A percentile compares a stretch with the other conserved stretches of the same genome.
phyloP scores from a whole-genome alignment of 2,113 vertebrate species.

The Zapus hudsonius region DNA sequence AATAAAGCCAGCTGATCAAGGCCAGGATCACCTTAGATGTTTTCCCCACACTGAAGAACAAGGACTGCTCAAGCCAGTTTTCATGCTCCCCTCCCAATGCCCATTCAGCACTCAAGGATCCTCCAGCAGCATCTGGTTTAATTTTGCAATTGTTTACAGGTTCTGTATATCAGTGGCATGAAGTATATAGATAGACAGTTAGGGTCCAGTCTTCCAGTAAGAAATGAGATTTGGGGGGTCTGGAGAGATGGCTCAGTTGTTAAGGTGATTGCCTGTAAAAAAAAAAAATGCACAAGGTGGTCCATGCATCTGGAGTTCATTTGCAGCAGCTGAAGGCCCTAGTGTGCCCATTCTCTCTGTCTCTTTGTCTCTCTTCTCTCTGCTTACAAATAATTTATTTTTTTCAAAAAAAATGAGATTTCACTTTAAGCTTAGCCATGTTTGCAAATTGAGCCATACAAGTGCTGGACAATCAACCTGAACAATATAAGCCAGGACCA shows the following conservation, averaged over 20 bases:
- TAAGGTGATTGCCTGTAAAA: too few species aligned
- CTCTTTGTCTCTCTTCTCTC: too few species aligned
- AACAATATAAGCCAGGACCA: neutral
- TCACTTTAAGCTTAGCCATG: neutral
- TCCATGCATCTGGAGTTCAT: too few species aligned
- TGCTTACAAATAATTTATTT: too few species aligned
- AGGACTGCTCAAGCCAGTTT: neutral
- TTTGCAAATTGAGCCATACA: constrained; percentile 29
- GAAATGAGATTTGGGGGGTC: too few species aligned
- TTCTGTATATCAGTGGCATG: neutral
- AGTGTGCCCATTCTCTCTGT: too few species aligned
- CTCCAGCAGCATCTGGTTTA: constrained; percentile 25
- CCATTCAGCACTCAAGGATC: neutral
- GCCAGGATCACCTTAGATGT: neutral
- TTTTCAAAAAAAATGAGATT: too few species aligned
- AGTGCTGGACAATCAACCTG: neutral
- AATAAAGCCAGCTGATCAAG: neutral
- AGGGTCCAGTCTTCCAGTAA: constrained; percentile 23
- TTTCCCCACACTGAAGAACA: constrained; percentile 11
- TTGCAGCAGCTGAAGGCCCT: too few species aligned
- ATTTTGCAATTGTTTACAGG: constrained; percentile 32
- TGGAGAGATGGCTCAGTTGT: too few species aligned
- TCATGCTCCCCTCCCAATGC: neutral
- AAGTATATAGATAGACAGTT: neutral
- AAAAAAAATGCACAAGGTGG: too few species aligned